A percentile compares a stretch with the other conserved stretches of the same genome.
Conservation (phyloP, 1,140 invertebrate species). For the Bombyx mori region DNA sequence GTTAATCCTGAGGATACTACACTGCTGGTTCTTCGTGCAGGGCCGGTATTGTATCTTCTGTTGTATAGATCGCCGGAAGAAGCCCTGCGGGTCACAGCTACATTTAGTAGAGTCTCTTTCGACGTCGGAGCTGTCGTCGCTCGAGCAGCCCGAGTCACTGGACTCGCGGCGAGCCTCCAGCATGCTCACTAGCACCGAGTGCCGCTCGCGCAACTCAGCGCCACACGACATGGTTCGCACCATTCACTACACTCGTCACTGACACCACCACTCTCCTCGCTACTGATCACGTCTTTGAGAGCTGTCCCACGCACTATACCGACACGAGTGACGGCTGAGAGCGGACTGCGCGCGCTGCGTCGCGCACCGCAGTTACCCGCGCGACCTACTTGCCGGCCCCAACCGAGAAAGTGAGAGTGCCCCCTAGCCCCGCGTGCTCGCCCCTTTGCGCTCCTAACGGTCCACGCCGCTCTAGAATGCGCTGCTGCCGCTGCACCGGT, state of each 20-base stretch:
- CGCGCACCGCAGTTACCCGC: conserved; percentile 71
- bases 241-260: conserved; percentile 52
- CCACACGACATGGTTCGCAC: conserved; percentile 57
- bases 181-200: conserved; percentile 71
- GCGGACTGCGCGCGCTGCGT: conserved; percentile 62
- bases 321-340: conserved; percentile 51
- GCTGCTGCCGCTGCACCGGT: conserved; percentile 66
- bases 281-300: conserved; percentile 9
- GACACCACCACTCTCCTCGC: conserved; percentile 29
- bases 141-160: conserved; percentile 75
- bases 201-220: conserved; percentile 59
- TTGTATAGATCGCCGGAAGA: conserved; percentile 93
- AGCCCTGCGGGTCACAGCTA: conserved; percentile 83
- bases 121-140: conserved; percentile 68
- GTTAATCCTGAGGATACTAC: conserved; percentile 96
- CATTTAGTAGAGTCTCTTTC: conserved; percentile 59
- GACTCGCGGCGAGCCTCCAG: conserved; percentile 69
- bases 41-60: conserved; percentile 98
- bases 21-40: conserved; percentile 98
- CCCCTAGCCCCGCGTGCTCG: conserved; percentile 32
- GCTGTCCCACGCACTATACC: conserved; percentile 37
- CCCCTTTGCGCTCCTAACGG: conserved; percentile 53
- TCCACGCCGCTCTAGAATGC: conserved; percentile 67
- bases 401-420: conserved; percentile 77
- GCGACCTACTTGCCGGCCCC: conserved; percentile 78